Percentiles rank a stretch among this genome's conserved stretches.
Conservation (phyloP, 1,140 invertebrate genomes). For the Centruroides sculpturatus region DNA sequence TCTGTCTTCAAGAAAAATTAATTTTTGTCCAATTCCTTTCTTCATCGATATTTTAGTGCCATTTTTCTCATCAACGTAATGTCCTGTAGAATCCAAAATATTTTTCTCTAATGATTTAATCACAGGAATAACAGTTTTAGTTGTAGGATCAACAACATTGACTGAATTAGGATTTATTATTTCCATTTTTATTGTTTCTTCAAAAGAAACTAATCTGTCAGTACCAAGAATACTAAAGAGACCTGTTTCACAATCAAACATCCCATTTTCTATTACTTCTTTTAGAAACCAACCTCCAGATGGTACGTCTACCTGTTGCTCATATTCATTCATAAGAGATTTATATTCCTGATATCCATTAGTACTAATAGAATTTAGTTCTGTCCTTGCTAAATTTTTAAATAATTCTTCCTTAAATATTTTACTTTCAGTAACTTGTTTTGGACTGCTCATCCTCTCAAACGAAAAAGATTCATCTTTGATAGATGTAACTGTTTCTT, state of each 20-base stretch:
- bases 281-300: slow-evolving; percentile 67
- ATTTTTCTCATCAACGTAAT: slow-evolving; percentile 62
- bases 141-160: slow-evolving; percentile 1
- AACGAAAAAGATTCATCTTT: too few relatives aligned
- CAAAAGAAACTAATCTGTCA: slow-evolving; percentile 28
- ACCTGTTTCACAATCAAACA: slow-evolving; percentile 50
- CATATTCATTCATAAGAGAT: not conserved
- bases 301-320: slow-evolving; percentile 41
- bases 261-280: slow-evolving; percentile 51
- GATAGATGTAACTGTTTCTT: too few relatives aligned
- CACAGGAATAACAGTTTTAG: slow-evolving; percentile 42
- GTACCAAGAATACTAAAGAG: slow-evolving; percentile 50
- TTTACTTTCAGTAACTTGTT: too few relatives aligned
- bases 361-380: not conserved
- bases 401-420: too few relatives aligned
- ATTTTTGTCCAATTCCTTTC: slow-evolving; percentile 55
- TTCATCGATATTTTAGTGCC: slow-evolving; percentile 62
- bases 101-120: slow-evolving; percentile 65
- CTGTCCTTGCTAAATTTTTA: not conserved
- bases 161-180: slow-evolving; percentile 31
- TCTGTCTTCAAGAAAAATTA: slow-evolving; percentile 44
- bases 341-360: not conserved
- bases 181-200: slow-evolving; percentile 34
- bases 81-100: slow-evolving; percentile 54
- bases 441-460: too few relatives aligned